Evolutionary conservation across 2,888 invertebrate species (phyloP), one percentile per base, ranked within the genome.

Genomic region (Rambutsinella grinnellia): DNA sequence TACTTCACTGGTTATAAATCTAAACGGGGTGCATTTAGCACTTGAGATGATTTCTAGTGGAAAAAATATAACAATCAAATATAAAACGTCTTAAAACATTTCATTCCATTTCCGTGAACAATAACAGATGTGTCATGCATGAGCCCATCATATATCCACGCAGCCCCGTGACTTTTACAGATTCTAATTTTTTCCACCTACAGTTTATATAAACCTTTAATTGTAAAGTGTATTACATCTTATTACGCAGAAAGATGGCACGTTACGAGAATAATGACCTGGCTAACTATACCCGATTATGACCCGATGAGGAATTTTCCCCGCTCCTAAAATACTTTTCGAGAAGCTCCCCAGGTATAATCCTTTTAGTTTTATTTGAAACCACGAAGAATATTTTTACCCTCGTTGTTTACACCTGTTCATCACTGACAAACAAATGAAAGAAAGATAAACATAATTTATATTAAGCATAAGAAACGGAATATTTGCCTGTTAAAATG

Each of bases 231-330:
- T n/a, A n/a, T n/a, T n/a, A n/a, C n/a, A n/a, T n/a, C n/a, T n/a
- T 36, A 36, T 36, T 36, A 36, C 36, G 13, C 36, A 13, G 49
- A 49, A 56, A 2, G 46, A 23, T 54, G 69, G 36, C 61, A 26
- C 49, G 46, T 69, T 44, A 49, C 44, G 69, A 54, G 69, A 69
- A 69, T 69, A 69, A 69, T 61, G 69, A 69, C 69, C 69, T 53
- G 69, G 36, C 36, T 36, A 5, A 36, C 36, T 36, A 53, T 49
- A 69, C 28, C 24, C 28, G 36, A 19, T 17, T 47, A 36, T 61
- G 69, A 69, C 60, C 69, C 26, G 46, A 27, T 26, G 17, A 60
- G n/a, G 15, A 57, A 56, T 56, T 56, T 56, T 54, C 49, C 10
- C 21, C 53, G 24, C n/a, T 5, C 13, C 44, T 13, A 13, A 10